A percentile compares a stretch with the other conserved stretches of the same genome.
Conservation (phyloP, 1,140 invertebrate species). For the Cryptotermes secundus region DNA sequence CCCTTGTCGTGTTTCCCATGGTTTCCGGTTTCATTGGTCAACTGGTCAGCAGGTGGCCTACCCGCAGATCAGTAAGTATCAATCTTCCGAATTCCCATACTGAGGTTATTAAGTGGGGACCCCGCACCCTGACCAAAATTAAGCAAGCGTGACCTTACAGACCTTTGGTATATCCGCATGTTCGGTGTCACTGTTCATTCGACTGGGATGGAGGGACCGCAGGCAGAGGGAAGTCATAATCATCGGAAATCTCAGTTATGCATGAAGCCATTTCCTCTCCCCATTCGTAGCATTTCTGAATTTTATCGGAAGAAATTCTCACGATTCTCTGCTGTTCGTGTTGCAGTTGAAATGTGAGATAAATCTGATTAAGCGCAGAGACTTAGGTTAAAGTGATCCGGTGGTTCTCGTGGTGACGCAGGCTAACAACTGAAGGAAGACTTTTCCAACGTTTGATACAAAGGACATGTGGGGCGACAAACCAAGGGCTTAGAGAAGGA, state of each 20-base stretch:
- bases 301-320: background rate
- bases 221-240: background rate
- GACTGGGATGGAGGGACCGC: no score
- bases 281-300: no score
- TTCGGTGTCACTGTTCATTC: no score
- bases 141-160: background rate
- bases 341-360: no score
- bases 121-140: constrained; percentile 9
- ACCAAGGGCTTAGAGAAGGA: no score
- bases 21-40: background rate
- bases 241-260: background rate
- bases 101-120: background rate
- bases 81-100: background rate
- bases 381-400: no score
- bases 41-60: constrained; percentile 1
- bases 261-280: constrained; percentile 5
- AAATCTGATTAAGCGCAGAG: no score
- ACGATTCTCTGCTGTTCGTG: background rate
- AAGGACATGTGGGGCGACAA: no score
- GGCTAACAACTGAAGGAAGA: no score
- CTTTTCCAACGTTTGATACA: no score
- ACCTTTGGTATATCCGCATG: no score
- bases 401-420: no score
- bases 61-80: background rate
- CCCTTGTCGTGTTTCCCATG: background rate